Evolutionary conservation across 2,113 vertebrate species (phyloP), one percentile per base, ranked within the genome.

Genomic region (Myotis brandtii): DNA sequence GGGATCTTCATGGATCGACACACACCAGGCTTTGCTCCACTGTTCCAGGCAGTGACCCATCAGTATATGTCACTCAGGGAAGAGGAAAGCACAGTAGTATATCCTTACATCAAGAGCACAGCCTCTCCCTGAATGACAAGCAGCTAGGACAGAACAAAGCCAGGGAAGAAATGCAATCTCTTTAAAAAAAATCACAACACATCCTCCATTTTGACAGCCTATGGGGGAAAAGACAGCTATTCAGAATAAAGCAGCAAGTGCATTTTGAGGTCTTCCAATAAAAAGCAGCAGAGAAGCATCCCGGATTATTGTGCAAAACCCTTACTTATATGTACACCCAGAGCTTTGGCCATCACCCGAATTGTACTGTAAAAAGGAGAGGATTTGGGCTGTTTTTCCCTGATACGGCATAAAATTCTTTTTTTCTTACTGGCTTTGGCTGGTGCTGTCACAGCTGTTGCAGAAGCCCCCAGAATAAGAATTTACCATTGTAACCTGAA

Each of bases 101-200:
- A 83, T 83, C 85, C 97, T 93, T 93, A 91, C 91, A 94, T 82
- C 9, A 25, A 70, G 20, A 85, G 72, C n/a, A 17, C 0, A n/a
- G 95, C 93, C 48, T 67, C 70, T 97, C 92, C 86, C 95, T 72
- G 89, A 95, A 89, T 32, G 56, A 96, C 96, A 97, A 88, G 56
- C 97, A 97, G 96, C 96, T 98, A 96, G 54, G 66, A 85, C 95
- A 97, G 96, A 94, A 96, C 90, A 37, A 16, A 62, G 95, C 94
- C 97, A 97, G 72, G 52, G 52, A 9, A 3, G 0, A 62, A 89
- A 95, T 13, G 32, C 21, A 91, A n/a, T 95, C 79, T 52, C 90
- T 94, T 82, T 3, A 17, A 12, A 97, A 66, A 86, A 89, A 95
- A 87, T 94, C 23, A 9, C 70, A 92, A 27, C 91, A 75, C 70